Conservation (phyloP, 2,888 invertebrate genomes). For the Diploptera punctata region DNA sequence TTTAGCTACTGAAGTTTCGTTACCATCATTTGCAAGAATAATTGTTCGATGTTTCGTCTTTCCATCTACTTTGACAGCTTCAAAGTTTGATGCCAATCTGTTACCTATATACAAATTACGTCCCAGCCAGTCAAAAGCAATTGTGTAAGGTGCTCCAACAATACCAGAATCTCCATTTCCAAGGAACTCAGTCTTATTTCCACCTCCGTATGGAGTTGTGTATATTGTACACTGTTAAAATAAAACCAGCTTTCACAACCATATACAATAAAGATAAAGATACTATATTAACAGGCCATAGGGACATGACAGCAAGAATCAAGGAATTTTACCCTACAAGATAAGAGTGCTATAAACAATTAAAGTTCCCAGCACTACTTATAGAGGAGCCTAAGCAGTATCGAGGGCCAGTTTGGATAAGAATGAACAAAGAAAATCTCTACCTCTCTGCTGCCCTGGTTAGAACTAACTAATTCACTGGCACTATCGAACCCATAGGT, state of each 20-base stretch:
- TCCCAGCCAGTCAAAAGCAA: slow-evolving; percentile 97
- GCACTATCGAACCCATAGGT: too few relatives aligned
- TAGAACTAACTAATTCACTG: too few relatives aligned
- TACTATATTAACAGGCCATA: too few relatives aligned
- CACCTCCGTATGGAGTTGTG: slow-evolving; percentile 83
- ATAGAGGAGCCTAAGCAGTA: too few relatives aligned
- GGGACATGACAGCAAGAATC: too few relatives aligned
- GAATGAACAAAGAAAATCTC: too few relatives aligned
- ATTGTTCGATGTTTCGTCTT: slow-evolving; percentile 83
- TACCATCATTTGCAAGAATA: slow-evolving; percentile 89
- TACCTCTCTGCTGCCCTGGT: too few relatives aligned
- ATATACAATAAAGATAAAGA: too few relatives aligned
- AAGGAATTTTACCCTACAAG: too few relatives aligned
- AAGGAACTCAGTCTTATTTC: slow-evolving; percentile 82
- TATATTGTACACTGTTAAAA: slow-evolving; percentile 77
- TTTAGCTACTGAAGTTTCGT: slow-evolving; percentile 81
- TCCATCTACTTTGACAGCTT: slow-evolving; percentile 85
- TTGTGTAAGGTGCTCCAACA: slow-evolving; percentile 86
- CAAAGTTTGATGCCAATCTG: slow-evolving; percentile 87
- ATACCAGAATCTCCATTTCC: slow-evolving; percentile 79
- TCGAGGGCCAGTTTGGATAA: too few relatives aligned
- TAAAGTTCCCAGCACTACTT: too few relatives aligned
- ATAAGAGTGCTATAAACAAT: too few relatives aligned
- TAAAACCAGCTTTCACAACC: neutral
- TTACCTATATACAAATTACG: slow-evolving; percentile 94